Conservation (phyloP, 1,140 invertebrate genomes). For the Marisa cornuarietis region DNA sequence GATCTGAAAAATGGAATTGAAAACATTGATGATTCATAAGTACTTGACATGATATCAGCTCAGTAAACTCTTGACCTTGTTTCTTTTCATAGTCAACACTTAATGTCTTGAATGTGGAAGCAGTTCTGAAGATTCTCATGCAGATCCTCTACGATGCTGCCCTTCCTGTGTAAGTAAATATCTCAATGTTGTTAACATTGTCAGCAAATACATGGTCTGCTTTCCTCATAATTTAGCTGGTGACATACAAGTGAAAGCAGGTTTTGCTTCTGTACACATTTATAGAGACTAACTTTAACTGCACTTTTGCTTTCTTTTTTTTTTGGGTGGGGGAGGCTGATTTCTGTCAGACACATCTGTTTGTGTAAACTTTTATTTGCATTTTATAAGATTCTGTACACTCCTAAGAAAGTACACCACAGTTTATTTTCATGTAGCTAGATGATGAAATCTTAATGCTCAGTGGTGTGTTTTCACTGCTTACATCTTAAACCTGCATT, state of each 20-base stretch:
- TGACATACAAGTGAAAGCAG: no score
- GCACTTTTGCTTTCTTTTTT: not conserved
- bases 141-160: constrained; percentile 86
- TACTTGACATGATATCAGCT: not conserved
- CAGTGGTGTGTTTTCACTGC: not conserved
- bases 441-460: no score
- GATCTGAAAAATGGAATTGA: not conserved
- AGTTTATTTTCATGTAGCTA: not conserved
- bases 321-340: not conserved
- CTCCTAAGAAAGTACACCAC: no score
- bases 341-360: not conserved
- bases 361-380: not conserved
- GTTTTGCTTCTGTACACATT: no score
- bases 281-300: no score
- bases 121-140: constrained; percentile 83
- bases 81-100: constrained; percentile 73
- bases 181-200: constrained; percentile 3
- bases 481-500: not conserved
- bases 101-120: constrained; percentile 83
- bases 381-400: no score
- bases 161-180: constrained; percentile 53
- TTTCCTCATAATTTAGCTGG: no score
- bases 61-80: not conserved
- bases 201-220: constrained; percentile 7
- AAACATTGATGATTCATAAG: not conserved